phyloP scores from a whole-genome alignment of 2,113 vertebrate genomes.

The Struthidea cinerea region DNA sequence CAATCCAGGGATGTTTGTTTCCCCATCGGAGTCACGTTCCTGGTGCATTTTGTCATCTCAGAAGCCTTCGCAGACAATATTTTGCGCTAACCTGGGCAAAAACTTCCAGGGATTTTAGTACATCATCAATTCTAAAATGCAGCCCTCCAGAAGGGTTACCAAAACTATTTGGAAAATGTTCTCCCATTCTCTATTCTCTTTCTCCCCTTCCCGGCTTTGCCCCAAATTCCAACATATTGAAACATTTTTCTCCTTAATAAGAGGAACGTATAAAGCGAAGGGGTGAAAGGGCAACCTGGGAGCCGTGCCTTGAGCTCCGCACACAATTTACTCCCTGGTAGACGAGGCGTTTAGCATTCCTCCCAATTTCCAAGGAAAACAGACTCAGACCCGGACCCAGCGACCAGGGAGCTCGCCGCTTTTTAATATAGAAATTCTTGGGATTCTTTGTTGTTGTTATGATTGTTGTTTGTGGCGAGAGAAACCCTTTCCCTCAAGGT shows the following conservation, averaged over 20 bases:
- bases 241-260: conserved; percentile 99
- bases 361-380: conserved; percentile 77
- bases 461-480: neutral
- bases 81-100: neutral
- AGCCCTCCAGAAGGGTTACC: conserved; percentile 2
- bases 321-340: conserved; percentile 63
- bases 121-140: neutral
- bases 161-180: conserved; percentile 59
- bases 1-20: neutral
- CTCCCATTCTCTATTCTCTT: conserved; percentile 61
- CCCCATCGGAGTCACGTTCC: neutral
- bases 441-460: conserved; percentile 29
- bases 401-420: neutral
- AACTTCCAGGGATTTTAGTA: neutral
- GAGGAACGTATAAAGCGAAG: conserved; percentile 88
- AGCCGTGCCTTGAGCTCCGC: conserved; percentile 85
- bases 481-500: neutral
- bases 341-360: conserved; percentile 74
- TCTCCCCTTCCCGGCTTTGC: conserved; percentile 64
- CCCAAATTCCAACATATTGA: conserved; percentile 90
- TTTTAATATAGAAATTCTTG: conserved; percentile 60
- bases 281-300: conserved; percentile 96
- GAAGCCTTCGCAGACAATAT: neutral
- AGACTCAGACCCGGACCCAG: conserved; percentile 28
- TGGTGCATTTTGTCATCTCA: neutral